Conservation (phyloP, 2,797 vertebrate species). For the Mallotus villosus region DNA sequence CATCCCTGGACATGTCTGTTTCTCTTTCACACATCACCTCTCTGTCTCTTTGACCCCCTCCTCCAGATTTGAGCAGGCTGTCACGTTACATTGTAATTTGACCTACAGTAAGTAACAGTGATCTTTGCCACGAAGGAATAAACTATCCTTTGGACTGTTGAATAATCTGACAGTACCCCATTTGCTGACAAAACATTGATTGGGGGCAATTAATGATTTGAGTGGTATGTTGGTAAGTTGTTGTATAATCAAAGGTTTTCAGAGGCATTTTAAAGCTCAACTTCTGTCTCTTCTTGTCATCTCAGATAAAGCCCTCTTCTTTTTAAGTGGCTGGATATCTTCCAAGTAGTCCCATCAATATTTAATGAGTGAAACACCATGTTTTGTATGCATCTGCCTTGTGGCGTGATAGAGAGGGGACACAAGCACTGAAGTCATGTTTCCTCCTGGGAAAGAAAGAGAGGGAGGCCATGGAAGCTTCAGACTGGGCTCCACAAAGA, state of each 20-base stretch:
- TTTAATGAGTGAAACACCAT: background rate
- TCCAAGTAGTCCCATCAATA: background rate
- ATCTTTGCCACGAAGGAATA: background rate
- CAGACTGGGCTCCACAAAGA: background rate
- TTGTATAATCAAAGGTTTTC: background rate
- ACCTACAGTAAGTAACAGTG: too few species aligned
- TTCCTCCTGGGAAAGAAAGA: conserved; percentile 28
- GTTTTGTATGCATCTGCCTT: background rate
- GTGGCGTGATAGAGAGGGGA: background rate
- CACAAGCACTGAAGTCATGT: conserved; percentile 16
- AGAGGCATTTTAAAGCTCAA: background rate
- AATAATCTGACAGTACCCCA: background rate
- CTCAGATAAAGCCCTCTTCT: conserved; percentile 19
- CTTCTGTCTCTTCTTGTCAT: background rate
- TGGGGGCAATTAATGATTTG: background rate
- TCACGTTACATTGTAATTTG: too few species aligned
- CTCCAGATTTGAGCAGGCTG: background rate
- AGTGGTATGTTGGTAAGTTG: background rate
- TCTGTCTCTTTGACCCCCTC: background rate
- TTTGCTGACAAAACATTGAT: background rate
- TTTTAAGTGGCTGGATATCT: background rate
- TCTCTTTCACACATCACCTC: background rate
- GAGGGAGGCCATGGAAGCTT: background rate
- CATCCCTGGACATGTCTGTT: background rate
- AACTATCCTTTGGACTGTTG: background rate